phyloP scores from a whole-genome alignment of 30 jellyfish, hydroid and myxozoan species.

The Aurelia aurita region DNA sequence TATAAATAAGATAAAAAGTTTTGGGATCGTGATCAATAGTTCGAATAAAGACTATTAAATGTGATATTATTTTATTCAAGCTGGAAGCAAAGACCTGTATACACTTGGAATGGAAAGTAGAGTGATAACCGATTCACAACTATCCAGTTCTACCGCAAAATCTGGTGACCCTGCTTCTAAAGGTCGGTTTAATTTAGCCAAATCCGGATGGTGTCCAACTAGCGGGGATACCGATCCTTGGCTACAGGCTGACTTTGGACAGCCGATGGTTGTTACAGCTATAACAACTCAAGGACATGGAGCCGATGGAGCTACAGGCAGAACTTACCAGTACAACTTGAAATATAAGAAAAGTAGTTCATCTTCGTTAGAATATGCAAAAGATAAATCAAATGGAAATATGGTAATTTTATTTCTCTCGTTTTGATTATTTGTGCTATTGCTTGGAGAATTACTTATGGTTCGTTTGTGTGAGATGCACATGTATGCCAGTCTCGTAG shows the following conservation, averaged over 20 bases:
- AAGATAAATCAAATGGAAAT: slow-evolving; percentile 11
- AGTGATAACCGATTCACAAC: slow-evolving; percentile 50
- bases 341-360: slow-evolving; percentile 9
- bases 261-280: slow-evolving; percentile 54
- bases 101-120: slow-evolving; percentile 67
- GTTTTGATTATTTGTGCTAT: too few relatives aligned
- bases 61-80: slow-evolving; percentile 1
- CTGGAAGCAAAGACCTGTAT: slow-evolving; percentile 26
- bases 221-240: slow-evolving; percentile 14
- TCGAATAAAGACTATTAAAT: too few relatives aligned
- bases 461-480: too few relatives aligned
- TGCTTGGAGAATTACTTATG: too few relatives aligned
- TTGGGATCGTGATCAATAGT: too few relatives aligned
- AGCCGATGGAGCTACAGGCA: not conserved
- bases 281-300: slow-evolving; percentile 53
- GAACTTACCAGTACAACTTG: slow-evolving; percentile 30
- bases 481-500: too few relatives aligned
- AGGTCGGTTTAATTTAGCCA: slow-evolving; percentile 18
- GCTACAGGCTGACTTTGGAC: slow-evolving; percentile 48
- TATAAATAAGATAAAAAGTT: too few relatives aligned
- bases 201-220: slow-evolving; percentile 64
- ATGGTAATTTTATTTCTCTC: slow-evolving; percentile 13
- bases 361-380: slow-evolving; percentile 10
- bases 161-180: slow-evolving; percentile 10
- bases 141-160: slow-evolving; percentile 8